A percentile compares a stretch with the other conserved stretches of the same genome.
phyloP scores from a whole-genome alignment of 1,140 invertebrate genomes.

The Spodoptera litura region DNA sequence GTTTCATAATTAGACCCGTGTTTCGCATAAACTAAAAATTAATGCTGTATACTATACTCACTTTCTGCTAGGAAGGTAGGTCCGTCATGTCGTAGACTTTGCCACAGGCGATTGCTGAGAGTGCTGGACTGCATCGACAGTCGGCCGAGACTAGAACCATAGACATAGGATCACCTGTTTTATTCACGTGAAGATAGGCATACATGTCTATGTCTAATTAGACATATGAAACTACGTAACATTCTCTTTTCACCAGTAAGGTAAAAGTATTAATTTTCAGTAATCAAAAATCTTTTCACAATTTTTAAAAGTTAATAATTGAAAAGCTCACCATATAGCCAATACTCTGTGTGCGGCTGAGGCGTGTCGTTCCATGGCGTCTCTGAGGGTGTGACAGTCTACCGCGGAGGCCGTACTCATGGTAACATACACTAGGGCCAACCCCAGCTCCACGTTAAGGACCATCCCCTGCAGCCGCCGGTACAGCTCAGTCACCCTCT shows the following conservation, averaged over 20 bases:
- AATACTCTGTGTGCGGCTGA: constrained; percentile 51
- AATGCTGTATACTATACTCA: constrained; percentile 5
- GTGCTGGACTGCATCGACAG: constrained; percentile 63
- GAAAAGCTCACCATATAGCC: constrained; percentile 60
- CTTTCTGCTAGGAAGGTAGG: constrained; percentile 61
- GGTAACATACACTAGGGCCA: constrained; percentile 66
- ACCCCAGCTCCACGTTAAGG: constrained; percentile 61
- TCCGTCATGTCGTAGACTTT: constrained; percentile 62
- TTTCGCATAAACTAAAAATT: too few relatives aligned
- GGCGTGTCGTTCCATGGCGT: constrained; percentile 70
- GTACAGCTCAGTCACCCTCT: constrained; percentile 58
- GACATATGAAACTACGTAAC: not conserved
- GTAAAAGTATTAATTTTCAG: too few relatives aligned
- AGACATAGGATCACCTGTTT: too few relatives aligned
- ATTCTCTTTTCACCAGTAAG: not conserved
- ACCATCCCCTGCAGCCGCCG: constrained; percentile 62
- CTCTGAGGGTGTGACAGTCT: constrained; percentile 61
- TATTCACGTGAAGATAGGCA: too few relatives aligned
- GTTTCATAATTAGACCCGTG: too few relatives aligned
- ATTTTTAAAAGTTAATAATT: not conserved
- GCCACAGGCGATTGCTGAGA: constrained; percentile 64
- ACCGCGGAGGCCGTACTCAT: constrained; percentile 59
- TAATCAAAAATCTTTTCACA: too few relatives aligned
- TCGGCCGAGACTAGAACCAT: constrained; percentile 62
- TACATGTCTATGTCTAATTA: too few relatives aligned